Percentiles rank a stretch among this genome's conserved stretches.
Conservation (phyloP, 2,888 invertebrate species). For the Sarcophaga carnaria region DNA sequence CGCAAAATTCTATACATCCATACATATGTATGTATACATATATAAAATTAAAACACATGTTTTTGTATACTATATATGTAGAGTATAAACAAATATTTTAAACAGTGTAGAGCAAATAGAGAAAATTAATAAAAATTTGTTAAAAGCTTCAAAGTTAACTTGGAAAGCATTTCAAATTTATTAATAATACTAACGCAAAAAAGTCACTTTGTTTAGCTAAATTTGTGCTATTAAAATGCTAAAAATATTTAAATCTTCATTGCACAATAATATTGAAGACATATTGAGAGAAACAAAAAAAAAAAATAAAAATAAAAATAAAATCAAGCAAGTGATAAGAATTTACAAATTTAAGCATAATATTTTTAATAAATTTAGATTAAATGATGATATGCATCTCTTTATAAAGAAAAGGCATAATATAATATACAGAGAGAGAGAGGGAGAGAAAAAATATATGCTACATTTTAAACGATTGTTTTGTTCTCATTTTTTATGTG, state of each 20-base stretch:
- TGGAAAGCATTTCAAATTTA: background rate
- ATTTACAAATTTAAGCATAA: conserved; percentile 33
- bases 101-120: background rate
- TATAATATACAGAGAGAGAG: background rate
- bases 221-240: background rate
- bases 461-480: background rate
- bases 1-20: background rate
- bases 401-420: background rate
- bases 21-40: background rate
- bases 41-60: conserved; percentile 6
- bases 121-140: conserved; percentile 5
- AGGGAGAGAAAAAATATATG: background rate
- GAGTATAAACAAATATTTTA: background rate
- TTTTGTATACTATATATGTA: background rate
- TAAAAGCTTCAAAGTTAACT: background rate
- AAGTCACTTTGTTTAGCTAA: background rate
- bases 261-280: background rate
- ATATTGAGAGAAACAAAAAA: background rate
- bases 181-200: too few relatives aligned
- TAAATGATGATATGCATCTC: conserved; percentile 34
- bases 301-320: conserved; percentile 1
- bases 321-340: conserved; percentile 27
- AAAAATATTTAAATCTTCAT: background rate
- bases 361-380: conserved; percentile 37
- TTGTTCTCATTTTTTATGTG: background rate